phyloP scores from a whole-genome alignment of 1,140 invertebrate species.

The Drosophila virilis region DNA sequence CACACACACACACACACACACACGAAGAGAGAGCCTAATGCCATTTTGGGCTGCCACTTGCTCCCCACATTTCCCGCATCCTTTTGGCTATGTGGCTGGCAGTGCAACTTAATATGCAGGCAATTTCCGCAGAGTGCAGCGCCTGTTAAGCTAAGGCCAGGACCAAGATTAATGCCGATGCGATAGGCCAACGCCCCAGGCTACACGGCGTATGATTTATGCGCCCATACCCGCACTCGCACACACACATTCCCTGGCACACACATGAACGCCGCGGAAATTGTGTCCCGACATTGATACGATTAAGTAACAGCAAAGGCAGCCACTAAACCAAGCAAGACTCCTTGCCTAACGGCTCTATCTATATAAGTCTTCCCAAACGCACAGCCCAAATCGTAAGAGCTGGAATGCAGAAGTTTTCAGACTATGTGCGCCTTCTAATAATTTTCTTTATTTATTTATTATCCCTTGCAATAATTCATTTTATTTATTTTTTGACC shows the following conservation, averaged over 20 bases:
- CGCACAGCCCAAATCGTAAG: too few relatives aligned
- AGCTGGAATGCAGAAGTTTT: too few relatives aligned
- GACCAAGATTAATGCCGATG: conserved; percentile 80
- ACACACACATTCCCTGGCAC: conserved; percentile 16
- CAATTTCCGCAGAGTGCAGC: conserved; percentile 78
- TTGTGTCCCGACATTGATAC: conserved; percentile 73
- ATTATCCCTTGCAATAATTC: too few relatives aligned
- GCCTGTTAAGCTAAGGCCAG: conserved; percentile 17
- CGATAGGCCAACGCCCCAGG: conserved; percentile 57
- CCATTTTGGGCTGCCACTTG: conserved; percentile 42
- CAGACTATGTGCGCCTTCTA: too few relatives aligned
- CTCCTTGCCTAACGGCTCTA: too few relatives aligned
- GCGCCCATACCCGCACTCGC: conserved; percentile 47
- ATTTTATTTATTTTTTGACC: too few relatives aligned
- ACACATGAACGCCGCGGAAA: conserved; percentile 56
- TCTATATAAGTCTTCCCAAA: neutral
- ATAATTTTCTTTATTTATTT: too few relatives aligned
- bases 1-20: neutral
- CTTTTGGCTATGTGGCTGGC: conserved; percentile 27
- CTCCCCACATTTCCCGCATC: neutral
- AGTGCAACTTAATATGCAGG: conserved; percentile 79
- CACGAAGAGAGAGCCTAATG: conserved; percentile 45
- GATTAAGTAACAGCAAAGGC: conserved; percentile 43
- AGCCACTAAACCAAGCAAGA: conserved; percentile 35
- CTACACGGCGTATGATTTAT: conserved; percentile 78